Evolutionary conservation across 2,888 invertebrate species (phyloP), one percentile per base, ranked within the genome.

Genomic region (Zaprionus obscuricornis): DNA sequence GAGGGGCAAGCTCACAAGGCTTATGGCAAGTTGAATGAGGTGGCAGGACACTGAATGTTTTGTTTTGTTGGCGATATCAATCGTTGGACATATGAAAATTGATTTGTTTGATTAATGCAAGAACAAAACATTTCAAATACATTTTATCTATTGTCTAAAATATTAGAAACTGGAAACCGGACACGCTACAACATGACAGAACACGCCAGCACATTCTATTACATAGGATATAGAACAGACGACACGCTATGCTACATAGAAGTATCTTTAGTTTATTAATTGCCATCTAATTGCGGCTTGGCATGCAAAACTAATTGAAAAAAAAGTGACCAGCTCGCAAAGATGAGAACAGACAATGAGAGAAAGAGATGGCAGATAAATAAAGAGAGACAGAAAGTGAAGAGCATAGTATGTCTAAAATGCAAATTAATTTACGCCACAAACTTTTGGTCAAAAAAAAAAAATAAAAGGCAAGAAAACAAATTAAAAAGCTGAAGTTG

Each of bases 61-160:
- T 60, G 4, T 13, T 24, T 34, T 34, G 60, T 67, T 59, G 58
- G 57, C 55, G 57, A 67, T 54, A 58, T 56, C 50, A 51, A 24
- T 33, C 56, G 27, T 14, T 46, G 24, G 5, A 49, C 39, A 67
- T 63, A 82, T 75, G 62, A 78, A 78, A 78, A 82, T 82, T 82
- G 76, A 82, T 78, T 82, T 79, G 67, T 71, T 82, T 83, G 72
- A 82, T 82, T 82, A 82, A 78, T 79, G 70, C 66, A n/a, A n/a
- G n/a, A n/a, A 65, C 49, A 20, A 46, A 31, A 33, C 20, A 11
- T 31, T 7, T 29, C 26, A 31, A n/a, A 13, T 4, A 11, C 14
- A 3, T 43, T 43, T 29, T 29, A 17, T 46, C 46, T 29, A 20
- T 43, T 63, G 54, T 60, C 62, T 40, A 22, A 50, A 47, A 17